phyloP scores from a whole-genome alignment of 2,797 vertebrate species.

The Leuciscus waleckii region DNA sequence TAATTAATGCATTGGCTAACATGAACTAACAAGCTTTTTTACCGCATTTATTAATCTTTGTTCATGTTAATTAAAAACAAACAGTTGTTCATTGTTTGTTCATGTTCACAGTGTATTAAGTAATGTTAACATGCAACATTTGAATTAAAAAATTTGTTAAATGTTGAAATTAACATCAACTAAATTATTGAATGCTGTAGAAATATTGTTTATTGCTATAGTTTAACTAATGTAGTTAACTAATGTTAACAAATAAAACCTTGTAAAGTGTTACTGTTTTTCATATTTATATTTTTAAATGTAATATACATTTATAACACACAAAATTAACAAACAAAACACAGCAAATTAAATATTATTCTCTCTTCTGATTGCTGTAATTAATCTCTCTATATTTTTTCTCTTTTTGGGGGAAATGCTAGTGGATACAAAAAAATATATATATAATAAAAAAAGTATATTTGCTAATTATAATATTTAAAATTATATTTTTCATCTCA shows the following conservation, averaged over 20 bases:
- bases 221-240: not conserved
- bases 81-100: not conserved
- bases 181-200: not conserved
- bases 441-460: too few relatives aligned
- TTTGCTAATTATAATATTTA: too few relatives aligned
- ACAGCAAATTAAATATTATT: not conserved
- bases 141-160: not conserved
- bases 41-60: not conserved
- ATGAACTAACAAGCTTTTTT: not conserved
- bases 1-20: not conserved
- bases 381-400: not conserved
- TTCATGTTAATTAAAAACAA: not conserved
- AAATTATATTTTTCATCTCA: too few relatives aligned
- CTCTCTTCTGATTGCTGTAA: not conserved
- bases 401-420: not conserved
- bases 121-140: too few relatives aligned
- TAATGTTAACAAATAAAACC: too few relatives aligned
- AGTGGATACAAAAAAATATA: not conserved
- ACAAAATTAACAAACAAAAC: too few relatives aligned
- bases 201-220: not conserved
- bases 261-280: too few relatives aligned
- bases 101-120: not conserved
- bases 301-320: not conserved
- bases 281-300: too few relatives aligned
- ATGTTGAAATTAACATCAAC: not conserved